Base-by-base conservation (phyloP, 2,888 invertebrate genomes). In the Hydriomena furcata region DNA sequence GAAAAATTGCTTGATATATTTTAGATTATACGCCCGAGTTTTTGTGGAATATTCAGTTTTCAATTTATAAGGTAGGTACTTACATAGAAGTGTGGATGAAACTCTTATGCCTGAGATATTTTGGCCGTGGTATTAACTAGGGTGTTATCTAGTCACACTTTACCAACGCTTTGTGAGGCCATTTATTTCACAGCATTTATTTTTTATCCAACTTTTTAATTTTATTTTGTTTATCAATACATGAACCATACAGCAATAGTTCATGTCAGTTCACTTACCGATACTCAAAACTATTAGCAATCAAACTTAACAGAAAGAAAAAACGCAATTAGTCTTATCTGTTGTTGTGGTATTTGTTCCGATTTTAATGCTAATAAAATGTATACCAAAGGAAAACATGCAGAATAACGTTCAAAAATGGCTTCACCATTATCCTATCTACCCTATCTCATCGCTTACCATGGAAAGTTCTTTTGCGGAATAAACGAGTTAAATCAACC, bases 401-500 rank as follows among this genome's bases (percentile, higher is more conserved):
- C 52, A 57, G 34, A 54, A 51, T 51, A 58, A 52, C 49, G 46
- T 55, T 70, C 62, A 55, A 37, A 58, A 65, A 63, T 60, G 63
- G 54, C 58, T 48, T 28, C 47, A 60, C 61, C 63, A 65, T 70
- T 69, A 65, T 52, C 66, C 58, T 74, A 73, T 71, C 75, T 65
- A 52, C 58, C 60, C 65, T 67, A 71, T 74, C 68, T 67, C 66
- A 71, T 73, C 71, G 66, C 58, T 52, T 66, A 68, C 64, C 65
- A 75, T 71, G 63, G 65, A 72, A 76, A 76, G 69, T 76, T 76
- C 74, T 74, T 74, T 76, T 68, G 61, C 70, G 58, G 71, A 73
- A 77, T 73, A 80, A 82, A 81, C 78, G 82, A 80, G 83, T 83
- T 82, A 82, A 84, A 78, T 83, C 79, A 76, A 73, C 82, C 80